Evolutionary conservation across 2,113 vertebrate genomes (phyloP).

Genomic region (Cryptotis parvus): DNA sequence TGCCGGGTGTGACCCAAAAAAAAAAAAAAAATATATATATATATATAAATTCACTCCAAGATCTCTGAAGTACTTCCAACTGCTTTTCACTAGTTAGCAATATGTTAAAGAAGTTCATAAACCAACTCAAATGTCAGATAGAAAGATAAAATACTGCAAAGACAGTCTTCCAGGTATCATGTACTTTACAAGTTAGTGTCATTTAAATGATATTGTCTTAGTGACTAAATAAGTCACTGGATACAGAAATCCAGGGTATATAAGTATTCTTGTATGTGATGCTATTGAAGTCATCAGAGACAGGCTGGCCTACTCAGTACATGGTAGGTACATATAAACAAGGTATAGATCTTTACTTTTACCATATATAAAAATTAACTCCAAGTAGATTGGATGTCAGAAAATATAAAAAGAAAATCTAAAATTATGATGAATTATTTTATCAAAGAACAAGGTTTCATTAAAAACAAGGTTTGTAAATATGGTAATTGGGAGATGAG

Average conservation of each 20-base stretch:
- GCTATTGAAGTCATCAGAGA: conserved; percentile 22
- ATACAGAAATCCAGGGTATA: neutral
- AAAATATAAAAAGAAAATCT: conserved; percentile 54
- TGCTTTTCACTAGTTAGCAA: conserved; percentile 10
- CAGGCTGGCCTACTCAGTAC: neutral
- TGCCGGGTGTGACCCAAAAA: too few relatives aligned
- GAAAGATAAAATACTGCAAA: neutral
- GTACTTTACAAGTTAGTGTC: neutral
- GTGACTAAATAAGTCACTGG: neutral
- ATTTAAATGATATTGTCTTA: conserved; percentile 20
- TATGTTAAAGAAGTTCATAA: conserved; percentile 37
- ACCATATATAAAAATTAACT: conserved; percentile 35
- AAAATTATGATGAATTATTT: conserved; percentile 38
- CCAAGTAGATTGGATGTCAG: neutral
- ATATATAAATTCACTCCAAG: neutral
- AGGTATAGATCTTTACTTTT: neutral
- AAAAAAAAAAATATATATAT: too few relatives aligned
- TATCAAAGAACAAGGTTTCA: conserved; percentile 4
- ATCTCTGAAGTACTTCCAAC: neutral
- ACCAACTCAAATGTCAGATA: neutral
- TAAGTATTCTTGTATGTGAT: neutral
- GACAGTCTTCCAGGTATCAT: neutral
- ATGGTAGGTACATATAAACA: conserved; percentile 37
- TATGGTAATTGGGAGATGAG: neutral
- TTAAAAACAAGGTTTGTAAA: neutral